Evolutionary conservation across 2,113 vertebrate genomes (phyloP).

Genomic region (Buteo buteo): DNA sequence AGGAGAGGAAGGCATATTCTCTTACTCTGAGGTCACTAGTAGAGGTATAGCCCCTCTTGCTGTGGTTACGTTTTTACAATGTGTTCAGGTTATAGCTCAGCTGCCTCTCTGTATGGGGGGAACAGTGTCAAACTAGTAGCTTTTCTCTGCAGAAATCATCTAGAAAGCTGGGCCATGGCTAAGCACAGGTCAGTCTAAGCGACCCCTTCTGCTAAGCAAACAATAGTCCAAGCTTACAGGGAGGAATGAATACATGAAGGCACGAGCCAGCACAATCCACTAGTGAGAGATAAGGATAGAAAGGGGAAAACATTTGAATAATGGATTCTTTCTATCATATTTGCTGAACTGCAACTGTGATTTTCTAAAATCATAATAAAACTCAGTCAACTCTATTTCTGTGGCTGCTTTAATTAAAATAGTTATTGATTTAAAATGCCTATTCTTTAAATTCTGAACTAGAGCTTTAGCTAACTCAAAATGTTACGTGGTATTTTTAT

Average conservation of each 20-base stretch:
- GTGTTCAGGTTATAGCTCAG: background rate
- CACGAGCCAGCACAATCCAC: background rate
- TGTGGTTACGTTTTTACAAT: background rate
- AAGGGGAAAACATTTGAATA: background rate
- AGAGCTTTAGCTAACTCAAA: background rate
- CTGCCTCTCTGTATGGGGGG: background rate
- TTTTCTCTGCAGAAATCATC: background rate
- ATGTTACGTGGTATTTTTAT: background rate
- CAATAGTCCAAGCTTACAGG: background rate
- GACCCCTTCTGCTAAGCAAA: background rate
- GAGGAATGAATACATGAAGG: background rate
- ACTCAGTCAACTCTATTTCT: background rate
- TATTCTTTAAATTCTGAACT: background rate
- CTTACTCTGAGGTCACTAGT: background rate
- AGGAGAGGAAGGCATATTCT: background rate
- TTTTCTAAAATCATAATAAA: background rate
- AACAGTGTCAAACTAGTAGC: background rate
- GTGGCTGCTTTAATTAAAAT: background rate
- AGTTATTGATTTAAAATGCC: background rate
- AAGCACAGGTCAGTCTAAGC: background rate
- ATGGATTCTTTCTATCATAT: background rate
- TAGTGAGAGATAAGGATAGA: background rate
- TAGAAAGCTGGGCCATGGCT: background rate
- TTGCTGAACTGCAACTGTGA: background rate
- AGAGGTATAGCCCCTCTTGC: background rate